Conservation (phyloP, 1,140 invertebrate species). For the Subanguina moxae region DNA sequence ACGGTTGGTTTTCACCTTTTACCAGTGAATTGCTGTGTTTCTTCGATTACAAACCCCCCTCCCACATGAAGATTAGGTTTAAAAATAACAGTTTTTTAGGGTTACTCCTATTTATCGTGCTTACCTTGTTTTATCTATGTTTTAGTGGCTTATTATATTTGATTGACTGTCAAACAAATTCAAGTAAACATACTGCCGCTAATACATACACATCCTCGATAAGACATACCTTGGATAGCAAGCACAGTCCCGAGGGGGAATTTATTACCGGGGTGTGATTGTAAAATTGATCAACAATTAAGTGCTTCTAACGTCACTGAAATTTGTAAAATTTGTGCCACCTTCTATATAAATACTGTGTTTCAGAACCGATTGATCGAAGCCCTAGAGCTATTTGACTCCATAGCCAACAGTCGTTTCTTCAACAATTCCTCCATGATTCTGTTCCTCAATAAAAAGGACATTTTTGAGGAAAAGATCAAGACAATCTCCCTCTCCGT, state of each 20-base stretch:
- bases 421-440: constrained; percentile 61
- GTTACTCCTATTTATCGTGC: neutral
- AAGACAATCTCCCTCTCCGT: constrained; percentile 40
- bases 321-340: too few relatives aligned
- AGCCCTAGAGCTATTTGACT: constrained; percentile 60
- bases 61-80: neutral
- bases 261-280: too few relatives aligned
- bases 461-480: constrained; percentile 64
- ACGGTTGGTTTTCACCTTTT: constrained; percentile 20
- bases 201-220: too few relatives aligned
- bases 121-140: too few relatives aligned
- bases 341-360: constrained; percentile 3
- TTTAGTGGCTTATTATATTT: too few relatives aligned
- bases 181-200: too few relatives aligned
- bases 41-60: constrained; percentile 20
- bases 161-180: too few relatives aligned
- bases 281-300: too few relatives aligned
- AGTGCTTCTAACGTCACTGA: too few relatives aligned
- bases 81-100: neutral
- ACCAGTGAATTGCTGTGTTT: constrained; percentile 5
- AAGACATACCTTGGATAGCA: too few relatives aligned
- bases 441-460: constrained; percentile 60
- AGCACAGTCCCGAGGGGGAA: too few relatives aligned
- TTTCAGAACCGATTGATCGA: constrained; percentile 61
- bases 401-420: constrained; percentile 61